Evolutionary conservation across 2,888 invertebrate species (phyloP).

Genomic region (Andrena hattorfiana): DNA sequence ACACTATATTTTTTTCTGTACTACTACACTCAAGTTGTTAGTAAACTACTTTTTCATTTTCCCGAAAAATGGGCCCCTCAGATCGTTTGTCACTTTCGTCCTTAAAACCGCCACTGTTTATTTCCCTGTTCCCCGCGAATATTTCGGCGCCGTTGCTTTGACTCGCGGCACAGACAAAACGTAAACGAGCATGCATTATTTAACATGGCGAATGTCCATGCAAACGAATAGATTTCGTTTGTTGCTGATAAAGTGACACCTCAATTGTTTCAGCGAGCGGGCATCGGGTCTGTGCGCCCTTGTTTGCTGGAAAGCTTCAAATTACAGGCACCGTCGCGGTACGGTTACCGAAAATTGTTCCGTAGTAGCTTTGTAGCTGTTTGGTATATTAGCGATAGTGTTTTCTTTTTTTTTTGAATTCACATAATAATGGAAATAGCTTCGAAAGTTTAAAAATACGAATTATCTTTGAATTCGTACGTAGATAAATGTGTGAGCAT

Average conservation of each 20-base stretch:
- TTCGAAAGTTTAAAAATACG: not conserved
- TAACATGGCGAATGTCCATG: constrained; percentile 65
- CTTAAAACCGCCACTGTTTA: too few relatives aligned
- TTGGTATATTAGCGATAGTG: constrained; percentile 11
- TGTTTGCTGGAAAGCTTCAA: constrained; percentile 61
- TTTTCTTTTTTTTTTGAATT: not conserved
- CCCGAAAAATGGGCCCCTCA: too few relatives aligned
- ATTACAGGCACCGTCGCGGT: constrained; percentile 52
- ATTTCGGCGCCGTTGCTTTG: constrained; percentile 13
- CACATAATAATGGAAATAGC: constrained; percentile 14
- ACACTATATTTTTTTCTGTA: too few relatives aligned
- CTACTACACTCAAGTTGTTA: too few relatives aligned
- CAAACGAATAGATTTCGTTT: constrained; percentile 66
- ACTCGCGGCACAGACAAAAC: not conserved
- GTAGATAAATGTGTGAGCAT: not conserved
- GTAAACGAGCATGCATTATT: constrained; percentile 44
- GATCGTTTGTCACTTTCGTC: too few relatives aligned
- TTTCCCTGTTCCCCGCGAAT: not conserved
- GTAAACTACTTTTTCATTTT: too few relatives aligned
- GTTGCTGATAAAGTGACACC: constrained; percentile 64
- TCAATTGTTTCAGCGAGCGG: constrained; percentile 58
- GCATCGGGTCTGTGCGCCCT: constrained; percentile 46
- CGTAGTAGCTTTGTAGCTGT: constrained; percentile 34
- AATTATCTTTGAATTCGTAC: constrained; percentile 9
- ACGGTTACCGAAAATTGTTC: constrained; percentile 46